Conservation (phyloP, 1,140 invertebrate genomes). For the Asbolus verrucosus region DNA sequence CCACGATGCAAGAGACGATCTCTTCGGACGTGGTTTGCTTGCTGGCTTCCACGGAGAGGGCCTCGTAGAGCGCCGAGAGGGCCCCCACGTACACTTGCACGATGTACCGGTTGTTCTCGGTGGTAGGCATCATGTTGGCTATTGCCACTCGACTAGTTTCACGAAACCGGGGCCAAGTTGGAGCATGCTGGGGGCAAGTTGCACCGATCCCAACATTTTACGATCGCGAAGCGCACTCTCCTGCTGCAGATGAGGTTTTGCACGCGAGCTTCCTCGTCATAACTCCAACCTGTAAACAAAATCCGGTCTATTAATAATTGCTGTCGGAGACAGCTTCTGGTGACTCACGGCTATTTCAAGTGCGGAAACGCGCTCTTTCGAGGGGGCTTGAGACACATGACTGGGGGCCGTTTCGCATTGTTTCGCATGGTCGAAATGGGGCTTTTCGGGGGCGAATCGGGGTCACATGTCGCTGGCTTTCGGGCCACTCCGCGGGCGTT, state of each 20-base stretch:
- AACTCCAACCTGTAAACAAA: no score
- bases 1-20: slow-evolving; percentile 88
- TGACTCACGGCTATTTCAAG: no score
- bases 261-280: background rate
- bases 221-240: background rate
- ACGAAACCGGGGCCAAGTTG: background rate
- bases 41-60: slow-evolving; percentile 90
- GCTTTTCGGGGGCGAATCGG: slow-evolving; percentile 63
- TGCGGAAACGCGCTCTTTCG: no score
- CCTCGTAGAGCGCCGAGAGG: slow-evolving; percentile 89
- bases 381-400: no score
- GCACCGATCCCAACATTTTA: background rate
- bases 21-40: slow-evolving; percentile 92
- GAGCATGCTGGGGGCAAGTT: background rate
- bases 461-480: slow-evolving; percentile 75
- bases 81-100: slow-evolving; percentile 91
- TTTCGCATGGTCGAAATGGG: no score
- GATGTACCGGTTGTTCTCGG: slow-evolving; percentile 67
- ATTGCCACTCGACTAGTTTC: background rate
- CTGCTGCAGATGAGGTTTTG: background rate
- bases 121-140: slow-evolving; percentile 50
- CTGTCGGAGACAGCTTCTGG: no score
- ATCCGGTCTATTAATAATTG: background rate
- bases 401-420: no score
- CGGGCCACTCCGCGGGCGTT: no score